A percentile compares a stretch with the other conserved stretches of the same genome.
phyloP scores from a whole-genome alignment of 2,888 invertebrate genomes.

The Meliscaeva auricollis region DNA sequence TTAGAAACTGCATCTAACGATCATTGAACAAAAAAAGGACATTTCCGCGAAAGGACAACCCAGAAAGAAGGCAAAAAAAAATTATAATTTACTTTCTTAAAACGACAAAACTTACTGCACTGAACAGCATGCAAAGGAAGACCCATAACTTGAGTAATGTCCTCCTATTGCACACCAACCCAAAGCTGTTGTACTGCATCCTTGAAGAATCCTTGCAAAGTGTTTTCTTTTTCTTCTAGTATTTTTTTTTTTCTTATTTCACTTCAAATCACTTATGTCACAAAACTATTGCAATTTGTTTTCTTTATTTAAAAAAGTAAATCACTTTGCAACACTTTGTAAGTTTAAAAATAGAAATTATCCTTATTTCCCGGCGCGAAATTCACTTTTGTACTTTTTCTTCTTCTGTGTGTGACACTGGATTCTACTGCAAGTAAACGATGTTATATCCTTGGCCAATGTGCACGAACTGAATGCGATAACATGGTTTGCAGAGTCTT shows the following conservation, averaged over 20 bases:
- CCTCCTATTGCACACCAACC: conserved; percentile 52
- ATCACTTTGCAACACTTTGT: conserved; percentile 21
- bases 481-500: conserved; percentile 33
- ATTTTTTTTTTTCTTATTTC: conserved; percentile 19
- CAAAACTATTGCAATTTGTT: conserved; percentile 28
- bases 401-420: neutral
- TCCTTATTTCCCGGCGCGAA: conserved; percentile 51
- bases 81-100: conserved; percentile 20
- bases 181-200: conserved; percentile 66
- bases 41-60: neutral
- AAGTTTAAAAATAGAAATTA: conserved; percentile 15
- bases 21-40: neutral
- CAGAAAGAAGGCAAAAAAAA: conserved; percentile 19
- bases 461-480: conserved; percentile 57
- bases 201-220: conserved; percentile 39
- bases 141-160: conserved; percentile 59
- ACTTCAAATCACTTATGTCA: conserved; percentile 32
- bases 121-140: conserved; percentile 63
- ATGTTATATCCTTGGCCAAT: conserved; percentile 50
- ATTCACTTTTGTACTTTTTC: conserved; percentile 15
- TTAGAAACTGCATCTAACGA: conserved; percentile 16
- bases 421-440: neutral
- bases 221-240: neutral
- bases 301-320: conserved; percentile 4
- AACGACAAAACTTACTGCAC: conserved; percentile 56